These are phyloP conservation scores for Porites divaricata DNA, from an alignment of 92 coral and sea anemone genomes.

Conservation along the genomic window DNA sequence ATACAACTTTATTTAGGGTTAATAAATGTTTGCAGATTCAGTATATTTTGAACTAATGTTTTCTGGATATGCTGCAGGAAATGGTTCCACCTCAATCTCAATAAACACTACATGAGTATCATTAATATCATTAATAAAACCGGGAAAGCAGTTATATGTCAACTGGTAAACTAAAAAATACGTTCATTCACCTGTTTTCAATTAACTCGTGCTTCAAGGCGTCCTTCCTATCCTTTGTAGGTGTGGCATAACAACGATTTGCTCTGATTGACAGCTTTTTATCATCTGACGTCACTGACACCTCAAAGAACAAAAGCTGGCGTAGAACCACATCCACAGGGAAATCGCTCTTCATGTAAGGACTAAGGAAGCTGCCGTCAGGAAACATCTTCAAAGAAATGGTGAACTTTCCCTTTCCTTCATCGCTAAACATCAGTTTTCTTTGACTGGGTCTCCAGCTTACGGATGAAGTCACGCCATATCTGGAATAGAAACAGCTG, in stretches of 20 bases:
- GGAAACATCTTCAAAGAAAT: conserved; percentile 58
- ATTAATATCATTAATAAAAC: too few species aligned
- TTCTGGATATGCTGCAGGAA: too few species aligned
- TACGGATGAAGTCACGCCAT: conserved; percentile 68
- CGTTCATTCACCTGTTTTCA: background rate
- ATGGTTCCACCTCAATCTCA: too few species aligned
- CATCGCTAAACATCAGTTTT: conserved; percentile 70
- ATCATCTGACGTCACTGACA: conserved; percentile 60
- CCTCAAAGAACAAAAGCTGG: conserved; percentile 65
- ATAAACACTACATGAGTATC: too few species aligned
- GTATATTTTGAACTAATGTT: too few species aligned
- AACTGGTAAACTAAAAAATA: too few species aligned
- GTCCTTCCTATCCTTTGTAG: conserved; percentile 34
- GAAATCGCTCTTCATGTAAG: conserved; percentile 45
- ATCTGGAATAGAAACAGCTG: conserved; percentile 72
- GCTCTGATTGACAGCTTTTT: conserved; percentile 67
- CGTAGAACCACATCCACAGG: conserved; percentile 68
- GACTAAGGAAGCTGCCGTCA: conserved; percentile 43
- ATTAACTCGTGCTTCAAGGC: conserved; percentile 16
- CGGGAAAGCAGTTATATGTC: too few species aligned
- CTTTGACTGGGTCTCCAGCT: conserved; percentile 73
- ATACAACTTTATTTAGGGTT: too few species aligned
- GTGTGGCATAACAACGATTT: conserved; percentile 77
- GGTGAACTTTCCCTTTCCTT: conserved; percentile 75
- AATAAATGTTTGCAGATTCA: too few species aligned